These are phyloP conservation scores for Drosophila koepferae DNA, from an alignment of 2,888 invertebrate genomes.

Conservation along the genomic window DNA sequence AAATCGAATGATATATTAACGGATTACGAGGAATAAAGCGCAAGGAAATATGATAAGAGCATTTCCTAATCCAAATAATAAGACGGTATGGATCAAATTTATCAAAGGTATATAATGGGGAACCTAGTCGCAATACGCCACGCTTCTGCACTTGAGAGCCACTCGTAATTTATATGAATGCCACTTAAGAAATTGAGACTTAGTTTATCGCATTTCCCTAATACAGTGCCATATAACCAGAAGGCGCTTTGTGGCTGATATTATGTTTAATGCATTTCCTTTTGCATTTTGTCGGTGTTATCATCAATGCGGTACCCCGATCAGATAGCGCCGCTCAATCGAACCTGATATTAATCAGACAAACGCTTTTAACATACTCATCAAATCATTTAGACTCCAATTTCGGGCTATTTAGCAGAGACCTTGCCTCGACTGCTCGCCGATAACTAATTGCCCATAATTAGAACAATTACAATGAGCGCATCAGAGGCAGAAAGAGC, in stretches of 20 bases:
- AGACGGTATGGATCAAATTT: neutral
- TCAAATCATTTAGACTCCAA: slow-evolving; percentile 59
- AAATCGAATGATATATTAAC: neutral
- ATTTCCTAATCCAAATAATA: neutral
- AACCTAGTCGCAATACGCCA: neutral
- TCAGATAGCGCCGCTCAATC: slow-evolving; percentile 16
- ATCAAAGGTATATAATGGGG: neutral
- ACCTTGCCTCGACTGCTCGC: slow-evolving; percentile 40
- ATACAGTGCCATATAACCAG: neutral
- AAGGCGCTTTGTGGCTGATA: slow-evolving; percentile 8
- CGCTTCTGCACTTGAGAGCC: neutral
- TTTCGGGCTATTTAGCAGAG: slow-evolving; percentile 11
- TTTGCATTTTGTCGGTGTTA: slow-evolving; percentile 28
- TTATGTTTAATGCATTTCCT: slow-evolving; percentile 14
- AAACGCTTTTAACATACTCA: slow-evolving; percentile 9
- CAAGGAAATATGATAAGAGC: neutral
- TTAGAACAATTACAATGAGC: slow-evolving; percentile 48
- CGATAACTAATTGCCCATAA: slow-evolving; percentile 53
- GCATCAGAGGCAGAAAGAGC: neutral
- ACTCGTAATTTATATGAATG: slow-evolving; percentile 11
- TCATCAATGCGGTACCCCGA: slow-evolving; percentile 19
- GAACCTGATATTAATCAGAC: slow-evolving; percentile 24
- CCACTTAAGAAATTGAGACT: neutral
- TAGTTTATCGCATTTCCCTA: neutral
- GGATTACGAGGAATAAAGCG: neutral